These are phyloP conservation scores for Mactromeris polynyma DNA, from an alignment of 2,888 invertebrate genomes.

Conservation along the genomic window DNA sequence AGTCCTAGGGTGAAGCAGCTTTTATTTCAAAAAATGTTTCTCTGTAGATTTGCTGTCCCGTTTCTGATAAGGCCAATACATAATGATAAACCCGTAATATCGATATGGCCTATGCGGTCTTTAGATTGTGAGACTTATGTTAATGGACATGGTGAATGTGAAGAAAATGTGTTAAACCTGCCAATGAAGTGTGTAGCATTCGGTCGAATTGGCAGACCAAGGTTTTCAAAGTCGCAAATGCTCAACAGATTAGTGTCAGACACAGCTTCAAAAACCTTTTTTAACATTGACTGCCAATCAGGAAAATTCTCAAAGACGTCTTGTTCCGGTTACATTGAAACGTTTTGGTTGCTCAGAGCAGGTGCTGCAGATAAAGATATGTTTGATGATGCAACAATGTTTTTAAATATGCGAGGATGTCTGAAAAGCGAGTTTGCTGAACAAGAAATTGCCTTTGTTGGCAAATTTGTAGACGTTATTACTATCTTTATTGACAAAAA, in stretches of 20 bases:
- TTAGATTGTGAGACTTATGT: neutral
- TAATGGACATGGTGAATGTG: too few relatives aligned
- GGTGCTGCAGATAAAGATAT: neutral
- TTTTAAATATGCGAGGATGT: constrained; percentile 4
- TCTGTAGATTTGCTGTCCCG: constrained; percentile 7
- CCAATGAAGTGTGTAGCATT: neutral
- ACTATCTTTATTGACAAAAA: neutral
- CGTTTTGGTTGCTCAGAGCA: constrained; percentile 1
- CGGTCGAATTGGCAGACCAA: constrained; percentile 4
- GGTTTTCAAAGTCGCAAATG: constrained; percentile 4
- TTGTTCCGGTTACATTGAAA: constrained; percentile 5
- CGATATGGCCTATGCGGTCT: constrained; percentile 16
- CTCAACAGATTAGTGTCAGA: neutral
- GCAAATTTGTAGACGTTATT: neutral
- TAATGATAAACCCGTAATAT: neutral
- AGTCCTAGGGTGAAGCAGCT: neutral
- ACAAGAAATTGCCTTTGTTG: neutral
- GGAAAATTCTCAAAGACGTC: neutral
- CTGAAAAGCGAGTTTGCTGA: neutral
- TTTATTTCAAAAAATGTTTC: constrained; percentile 11
- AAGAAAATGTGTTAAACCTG: neutral
- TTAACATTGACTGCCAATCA: neutral
- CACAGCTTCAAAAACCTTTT: neutral
- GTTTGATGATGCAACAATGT: neutral
- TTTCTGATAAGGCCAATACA: neutral